Conservation (phyloP, 2,113 vertebrate genomes). For the Rafetus swinhoei region DNA sequence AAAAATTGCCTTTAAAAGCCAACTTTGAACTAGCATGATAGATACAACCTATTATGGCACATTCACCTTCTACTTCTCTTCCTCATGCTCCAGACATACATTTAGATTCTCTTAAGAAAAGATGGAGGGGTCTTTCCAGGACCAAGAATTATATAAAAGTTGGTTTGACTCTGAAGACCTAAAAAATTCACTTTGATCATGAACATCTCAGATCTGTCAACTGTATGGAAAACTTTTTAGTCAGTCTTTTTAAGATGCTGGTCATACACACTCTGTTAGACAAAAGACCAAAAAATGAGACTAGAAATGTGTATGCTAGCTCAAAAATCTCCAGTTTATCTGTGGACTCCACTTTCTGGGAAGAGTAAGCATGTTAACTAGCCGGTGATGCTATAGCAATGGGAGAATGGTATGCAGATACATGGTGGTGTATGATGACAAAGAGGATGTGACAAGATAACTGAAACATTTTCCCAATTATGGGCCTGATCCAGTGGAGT, state of each 20-base stretch:
- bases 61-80: neutral
- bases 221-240: neutral
- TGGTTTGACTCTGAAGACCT: neutral
- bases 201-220: neutral
- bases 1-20: neutral
- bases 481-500: neutral
- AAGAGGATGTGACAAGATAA: neutral
- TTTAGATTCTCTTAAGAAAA: neutral
- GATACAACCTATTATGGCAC: neutral
- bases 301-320: neutral
- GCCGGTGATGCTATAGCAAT: neutral
- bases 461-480: neutral
- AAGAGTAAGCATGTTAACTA: neutral
- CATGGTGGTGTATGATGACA: neutral
- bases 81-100: neutral
- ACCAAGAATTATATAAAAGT: neutral
- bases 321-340: neutral
- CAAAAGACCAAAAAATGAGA: neutral
- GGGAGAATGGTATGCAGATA: neutral
- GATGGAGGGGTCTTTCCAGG: rapidly evolving
- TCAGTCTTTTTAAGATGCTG: neutral
- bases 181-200: neutral
- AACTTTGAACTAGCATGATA: neutral
- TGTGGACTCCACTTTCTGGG: neutral
- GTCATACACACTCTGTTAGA: neutral